Percentiles rank a stretch among this genome's conserved stretches.
Conservation (phyloP, 2,113 vertebrate genomes). For the Syngnathus scovelli region DNA sequence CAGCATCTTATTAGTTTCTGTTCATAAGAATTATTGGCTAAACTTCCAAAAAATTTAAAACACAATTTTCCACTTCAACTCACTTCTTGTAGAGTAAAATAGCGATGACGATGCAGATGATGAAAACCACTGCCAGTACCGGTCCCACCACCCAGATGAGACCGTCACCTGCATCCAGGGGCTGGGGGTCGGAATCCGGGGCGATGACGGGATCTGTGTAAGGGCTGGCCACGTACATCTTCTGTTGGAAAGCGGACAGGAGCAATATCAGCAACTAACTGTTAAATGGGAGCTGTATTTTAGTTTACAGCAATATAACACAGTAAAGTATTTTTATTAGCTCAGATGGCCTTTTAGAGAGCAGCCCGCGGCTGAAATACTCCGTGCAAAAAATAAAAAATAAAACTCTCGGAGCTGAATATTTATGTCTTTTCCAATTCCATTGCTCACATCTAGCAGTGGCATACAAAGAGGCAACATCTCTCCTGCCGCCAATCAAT, state of each 20-base stretch:
- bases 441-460: slow-evolving; percentile 22
- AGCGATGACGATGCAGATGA: slow-evolving; percentile 98
- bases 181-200: slow-evolving; percentile 89
- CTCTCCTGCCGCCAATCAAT: slow-evolving; percentile 39
- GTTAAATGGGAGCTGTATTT: background rate
- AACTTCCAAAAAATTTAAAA: background rate
- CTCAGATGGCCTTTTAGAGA: slow-evolving; percentile 14
- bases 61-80: slow-evolving; percentile 49
- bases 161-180: slow-evolving; percentile 88
- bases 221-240: slow-evolving; percentile 91
- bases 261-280: slow-evolving; percentile 5
- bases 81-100: slow-evolving; percentile 99
- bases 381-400: slow-evolving; percentile 23
- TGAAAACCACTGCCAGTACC: slow-evolving; percentile 93
- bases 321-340: slow-evolving; percentile 25
- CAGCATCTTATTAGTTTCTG: too few relatives aligned
- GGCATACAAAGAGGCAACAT: slow-evolving; percentile 29
- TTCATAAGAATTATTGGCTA: background rate
- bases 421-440: slow-evolving; percentile 35
- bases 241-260: slow-evolving; percentile 58
- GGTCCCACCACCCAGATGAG: slow-evolving; percentile 98
- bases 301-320: background rate
- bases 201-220: slow-evolving; percentile 91
- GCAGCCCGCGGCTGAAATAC: slow-evolving; percentile 1
- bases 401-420: slow-evolving; percentile 14